phyloP scores from a whole-genome alignment of 1,140 invertebrate species.

The Diuraphis noxia region DNA sequence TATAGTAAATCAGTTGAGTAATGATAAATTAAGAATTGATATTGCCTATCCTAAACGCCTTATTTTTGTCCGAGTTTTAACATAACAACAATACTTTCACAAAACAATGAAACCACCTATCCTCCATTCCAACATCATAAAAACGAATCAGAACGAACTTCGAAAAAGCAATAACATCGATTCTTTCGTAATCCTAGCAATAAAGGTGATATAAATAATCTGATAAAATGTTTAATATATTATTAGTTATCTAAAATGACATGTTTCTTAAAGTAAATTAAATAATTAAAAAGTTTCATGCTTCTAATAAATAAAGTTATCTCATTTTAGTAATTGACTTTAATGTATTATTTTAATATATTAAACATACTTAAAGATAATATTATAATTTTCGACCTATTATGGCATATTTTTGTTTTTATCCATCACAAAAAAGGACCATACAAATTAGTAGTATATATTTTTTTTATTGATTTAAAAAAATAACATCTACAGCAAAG shows the following conservation, averaged over 20 bases:
- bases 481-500: no score
- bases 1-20: not conserved
- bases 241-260: not conserved
- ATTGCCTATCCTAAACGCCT: slow-evolving; percentile 5
- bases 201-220: not conserved
- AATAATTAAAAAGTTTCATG: not conserved
- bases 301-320: not conserved
- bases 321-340: not conserved
- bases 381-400: not conserved
- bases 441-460: no score
- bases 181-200: not conserved
- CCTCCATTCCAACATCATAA: not conserved
- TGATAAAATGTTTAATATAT: not conserved
- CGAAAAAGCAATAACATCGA: not conserved
- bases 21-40: not conserved
- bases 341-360: not conserved
- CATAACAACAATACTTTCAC: not conserved
- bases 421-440: not conserved
- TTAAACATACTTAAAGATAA: not conserved
- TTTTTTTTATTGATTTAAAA: no score
- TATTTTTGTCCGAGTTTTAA: not conserved
- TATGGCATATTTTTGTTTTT: not conserved
- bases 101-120: not conserved
- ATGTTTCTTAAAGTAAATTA: not conserved
- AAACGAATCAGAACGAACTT: not conserved